These are phyloP conservation scores for Axis porcinus DNA, from an alignment of 2,113 vertebrate species.

Conservation along the genomic window DNA sequence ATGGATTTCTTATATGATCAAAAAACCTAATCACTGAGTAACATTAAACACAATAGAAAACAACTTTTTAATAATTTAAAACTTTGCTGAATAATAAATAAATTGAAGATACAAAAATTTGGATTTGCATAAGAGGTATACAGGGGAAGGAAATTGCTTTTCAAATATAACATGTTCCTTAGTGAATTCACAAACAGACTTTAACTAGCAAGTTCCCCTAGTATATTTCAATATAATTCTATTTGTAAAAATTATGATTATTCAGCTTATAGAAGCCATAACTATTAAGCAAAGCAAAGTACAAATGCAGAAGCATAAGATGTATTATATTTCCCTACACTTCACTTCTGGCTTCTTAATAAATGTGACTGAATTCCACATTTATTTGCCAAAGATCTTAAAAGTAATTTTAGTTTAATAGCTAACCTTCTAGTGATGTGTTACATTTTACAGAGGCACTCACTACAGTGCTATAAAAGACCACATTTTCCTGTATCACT, in stretches of 20 bases:
- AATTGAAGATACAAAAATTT: conserved; percentile 1
- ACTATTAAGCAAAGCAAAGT: neutral
- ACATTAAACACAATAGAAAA: neutral
- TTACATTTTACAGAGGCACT: conserved; percentile 3
- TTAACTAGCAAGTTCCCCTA: neutral
- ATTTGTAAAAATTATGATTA: conserved; percentile 39
- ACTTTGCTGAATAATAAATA: neutral
- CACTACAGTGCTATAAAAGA: neutral
- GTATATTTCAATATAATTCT: neutral
- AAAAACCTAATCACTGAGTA: neutral
- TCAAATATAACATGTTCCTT: neutral
- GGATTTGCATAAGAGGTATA: neutral
- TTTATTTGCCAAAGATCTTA: conserved; percentile 42
- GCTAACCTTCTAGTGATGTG: neutral
- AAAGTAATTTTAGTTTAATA: conserved; percentile 14
- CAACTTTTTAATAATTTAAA: neutral
- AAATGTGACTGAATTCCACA: conserved; percentile 33
- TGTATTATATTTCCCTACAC: conserved; percentile 21
- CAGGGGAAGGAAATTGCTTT: neutral
- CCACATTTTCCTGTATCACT: neutral
- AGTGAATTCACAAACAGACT: neutral
- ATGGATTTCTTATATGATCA: neutral
- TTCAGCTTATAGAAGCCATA: conserved; percentile 5
- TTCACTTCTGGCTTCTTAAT: conserved; percentile 28
- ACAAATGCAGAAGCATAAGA: neutral